Conservation (phyloP, 2,797 vertebrate species). For the Stomatorhinus walkeri region DNA sequence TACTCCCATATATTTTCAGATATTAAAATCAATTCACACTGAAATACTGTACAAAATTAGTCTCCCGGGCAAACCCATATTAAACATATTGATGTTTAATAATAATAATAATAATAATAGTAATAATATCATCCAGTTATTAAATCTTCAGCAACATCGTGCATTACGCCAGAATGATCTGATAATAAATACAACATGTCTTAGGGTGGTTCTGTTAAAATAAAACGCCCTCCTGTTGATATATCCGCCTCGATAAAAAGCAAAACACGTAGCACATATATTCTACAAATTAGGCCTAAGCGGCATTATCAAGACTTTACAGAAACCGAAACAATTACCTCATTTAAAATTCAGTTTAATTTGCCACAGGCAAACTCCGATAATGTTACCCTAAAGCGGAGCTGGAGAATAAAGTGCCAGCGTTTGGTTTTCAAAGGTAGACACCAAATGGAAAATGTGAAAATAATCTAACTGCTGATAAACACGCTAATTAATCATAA, state of each 20-base stretch:
- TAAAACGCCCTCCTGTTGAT: neutral
- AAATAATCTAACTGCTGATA: neutral
- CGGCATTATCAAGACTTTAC: constrained; percentile 8
- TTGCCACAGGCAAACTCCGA: constrained; percentile 1
- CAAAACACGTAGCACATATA: constrained; percentile 7
- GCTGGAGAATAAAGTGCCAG: constrained; percentile 54
- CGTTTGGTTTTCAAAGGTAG: constrained; percentile 25
- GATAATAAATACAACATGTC: neutral
- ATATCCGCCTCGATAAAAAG: constrained; percentile 7
- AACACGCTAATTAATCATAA: neutral
- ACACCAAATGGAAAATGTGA: constrained; percentile 10
- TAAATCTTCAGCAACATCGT: constrained; percentile 35
- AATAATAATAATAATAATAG: constrained; percentile 24
- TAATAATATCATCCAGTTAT: constrained; percentile 21
- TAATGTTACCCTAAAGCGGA: constrained; percentile 17
- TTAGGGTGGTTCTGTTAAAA: neutral
- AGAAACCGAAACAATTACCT: neutral
- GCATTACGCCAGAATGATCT: constrained; percentile 3
- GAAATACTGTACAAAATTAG: constrained; percentile 41
- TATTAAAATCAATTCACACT: constrained; percentile 34
- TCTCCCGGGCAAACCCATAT: constrained; percentile 14
- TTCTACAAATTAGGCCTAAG: constrained; percentile 4
- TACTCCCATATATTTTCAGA: constrained; percentile 19
- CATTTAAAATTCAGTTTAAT: constrained; percentile 2
- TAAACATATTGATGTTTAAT: neutral